Evolutionary conservation across 1,140 invertebrate genomes (phyloP), one percentile per base, ranked within the genome.

Genomic region (Drosophila kepulauana): DNA sequence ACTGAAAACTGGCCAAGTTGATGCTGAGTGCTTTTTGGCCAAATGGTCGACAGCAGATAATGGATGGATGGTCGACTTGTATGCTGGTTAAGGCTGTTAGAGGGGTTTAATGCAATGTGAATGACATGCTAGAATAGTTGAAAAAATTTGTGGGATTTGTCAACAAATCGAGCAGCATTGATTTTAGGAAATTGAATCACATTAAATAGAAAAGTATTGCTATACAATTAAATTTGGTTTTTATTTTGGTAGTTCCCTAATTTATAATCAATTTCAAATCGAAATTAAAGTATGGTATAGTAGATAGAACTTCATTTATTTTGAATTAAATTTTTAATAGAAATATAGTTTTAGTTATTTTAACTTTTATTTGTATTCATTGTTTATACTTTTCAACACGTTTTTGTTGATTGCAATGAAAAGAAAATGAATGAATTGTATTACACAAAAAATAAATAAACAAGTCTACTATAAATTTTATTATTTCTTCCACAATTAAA

Each of bases 21-120:
- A 71, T 11, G 78, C 57, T 81, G 78, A 86, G 81, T 86, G 81
- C 78, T 75, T 80, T 74, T 75, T 64, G 57, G 51, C 54, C 35
- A 59, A 65, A 65, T 64, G 67, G 38, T 45, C 59, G 78, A 86
- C 78, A 81, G 58, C 70, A 81, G 69, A 70, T 81, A 86, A 86
- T 78, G 82, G 77, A 80, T 69, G 64, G 57, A 11, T 15, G 10
- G 13, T 13, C 7, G 2, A 61, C 15, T 28, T 6, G 13, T n/a
- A 16, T 16, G 28, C 41, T 72, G 41, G 25, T 43, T 45, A 33
- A n/a, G 5, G 1, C 5, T 33, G 10, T 10, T 11, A 7, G 52
- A 11, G 20, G n/a, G n/a, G 20, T 28, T 11, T 20, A 59, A 54
- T 61, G 70, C 70, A 66, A 49, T 49, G 38, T 1, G 38, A 11